Conservation (phyloP, 2,888 invertebrate species). For the Megamerina dolium region DNA sequence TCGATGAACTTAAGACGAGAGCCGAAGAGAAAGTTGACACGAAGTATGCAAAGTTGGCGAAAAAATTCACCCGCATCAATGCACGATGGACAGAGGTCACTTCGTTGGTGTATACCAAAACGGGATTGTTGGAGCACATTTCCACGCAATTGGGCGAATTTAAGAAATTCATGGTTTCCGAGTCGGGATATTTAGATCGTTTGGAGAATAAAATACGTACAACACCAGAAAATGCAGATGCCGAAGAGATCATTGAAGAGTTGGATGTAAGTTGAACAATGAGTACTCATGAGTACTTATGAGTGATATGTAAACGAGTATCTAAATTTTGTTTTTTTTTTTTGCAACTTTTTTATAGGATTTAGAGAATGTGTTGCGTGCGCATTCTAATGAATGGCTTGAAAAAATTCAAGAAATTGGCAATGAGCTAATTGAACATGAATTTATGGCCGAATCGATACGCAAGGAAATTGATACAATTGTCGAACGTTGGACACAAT, state of each 20-base stretch:
- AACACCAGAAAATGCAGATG: constrained; percentile 70
- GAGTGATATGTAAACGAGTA: no score
- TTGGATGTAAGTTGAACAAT: constrained; percentile 71
- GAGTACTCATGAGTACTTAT: neutral
- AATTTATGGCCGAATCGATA: constrained; percentile 66
- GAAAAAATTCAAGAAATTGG: constrained; percentile 71
- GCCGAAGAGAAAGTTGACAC: constrained; percentile 34
- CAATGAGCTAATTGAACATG: constrained; percentile 64
- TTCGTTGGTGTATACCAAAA: constrained; percentile 62
- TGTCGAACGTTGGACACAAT: constrained; percentile 59
- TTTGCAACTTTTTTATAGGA: constrained; percentile 54
- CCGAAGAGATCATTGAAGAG: constrained; percentile 87
- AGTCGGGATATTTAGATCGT: constrained; percentile 70
- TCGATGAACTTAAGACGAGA: constrained; percentile 48
- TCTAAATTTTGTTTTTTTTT: no score
- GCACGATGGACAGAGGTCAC: constrained; percentile 67
- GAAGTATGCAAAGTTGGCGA: constrained; percentile 57
- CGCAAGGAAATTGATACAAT: constrained; percentile 61
- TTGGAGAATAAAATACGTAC: constrained; percentile 69
- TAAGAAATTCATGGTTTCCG: constrained; percentile 67
- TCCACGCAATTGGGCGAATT: constrained; percentile 74
- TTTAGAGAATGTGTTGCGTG: constrained; percentile 70
- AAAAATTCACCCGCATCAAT: constrained; percentile 63
- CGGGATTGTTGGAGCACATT: constrained; percentile 64
- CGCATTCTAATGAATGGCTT: constrained; percentile 64